phyloP scores from a whole-genome alignment of 2,113 vertebrate species.

The Oenanthe melanoleuca region DNA sequence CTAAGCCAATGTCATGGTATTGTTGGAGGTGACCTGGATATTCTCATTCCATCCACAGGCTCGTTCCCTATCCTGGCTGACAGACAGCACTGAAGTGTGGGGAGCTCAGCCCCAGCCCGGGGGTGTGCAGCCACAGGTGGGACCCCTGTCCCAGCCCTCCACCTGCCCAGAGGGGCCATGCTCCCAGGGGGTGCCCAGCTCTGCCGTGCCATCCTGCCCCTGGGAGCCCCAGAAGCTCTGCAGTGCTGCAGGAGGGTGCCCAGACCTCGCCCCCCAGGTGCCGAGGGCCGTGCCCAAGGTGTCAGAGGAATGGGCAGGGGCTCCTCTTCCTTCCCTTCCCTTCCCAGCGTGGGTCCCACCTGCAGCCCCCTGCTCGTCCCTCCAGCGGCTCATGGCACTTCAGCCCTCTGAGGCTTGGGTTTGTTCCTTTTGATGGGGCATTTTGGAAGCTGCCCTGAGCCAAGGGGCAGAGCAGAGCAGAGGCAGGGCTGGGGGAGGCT shows the following conservation, averaged over 20 bases:
- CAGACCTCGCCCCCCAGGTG: not conserved
- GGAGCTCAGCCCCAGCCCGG: not conserved
- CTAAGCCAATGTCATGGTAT: not conserved
- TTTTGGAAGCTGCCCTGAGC: not conserved
- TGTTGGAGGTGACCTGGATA: slow-evolving; percentile 13
- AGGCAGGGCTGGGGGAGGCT: not conserved
- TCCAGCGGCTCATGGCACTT: not conserved
- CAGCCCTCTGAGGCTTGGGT: not conserved
- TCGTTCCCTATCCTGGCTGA: not conserved
- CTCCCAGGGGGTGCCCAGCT: not conserved
- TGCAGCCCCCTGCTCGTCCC: not conserved
- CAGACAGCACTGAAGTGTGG: fast-evolving
- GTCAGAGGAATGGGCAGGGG: not conserved
- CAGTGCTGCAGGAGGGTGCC: not conserved
- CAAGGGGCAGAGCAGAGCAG: not conserved
- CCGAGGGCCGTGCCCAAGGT: not conserved
- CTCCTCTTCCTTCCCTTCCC: not conserved
- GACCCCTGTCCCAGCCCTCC: not conserved
- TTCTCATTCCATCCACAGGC: not conserved
- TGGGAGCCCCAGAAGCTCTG: not conserved
- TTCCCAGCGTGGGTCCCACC: fast-evolving
- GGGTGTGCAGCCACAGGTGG: not conserved
- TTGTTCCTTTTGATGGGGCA: not conserved
- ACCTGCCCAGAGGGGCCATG: not conserved
- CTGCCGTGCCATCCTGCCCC: not conserved